These are phyloP conservation scores for Aeoliscus strigatus DNA, from an alignment of 2,797 vertebrate species.

Conservation along the genomic window DNA sequence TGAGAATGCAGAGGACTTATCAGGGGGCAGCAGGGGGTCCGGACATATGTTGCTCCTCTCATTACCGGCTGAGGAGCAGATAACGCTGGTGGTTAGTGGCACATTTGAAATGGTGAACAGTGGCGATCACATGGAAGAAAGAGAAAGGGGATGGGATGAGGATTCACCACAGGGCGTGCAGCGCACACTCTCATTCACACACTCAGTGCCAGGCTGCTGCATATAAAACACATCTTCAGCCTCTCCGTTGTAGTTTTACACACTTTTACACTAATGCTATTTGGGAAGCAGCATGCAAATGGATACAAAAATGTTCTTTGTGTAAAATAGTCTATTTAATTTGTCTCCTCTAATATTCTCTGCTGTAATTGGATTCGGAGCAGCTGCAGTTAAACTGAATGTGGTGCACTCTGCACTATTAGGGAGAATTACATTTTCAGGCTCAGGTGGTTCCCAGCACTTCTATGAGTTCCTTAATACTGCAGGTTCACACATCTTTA, in stretches of 20 bases:
- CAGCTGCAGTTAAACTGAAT: constrained; percentile 54
- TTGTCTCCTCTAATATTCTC: constrained; percentile 47
- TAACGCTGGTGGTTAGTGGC: constrained; percentile 49
- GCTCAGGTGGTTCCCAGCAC: constrained; percentile 40
- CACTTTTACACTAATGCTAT: constrained; percentile 18
- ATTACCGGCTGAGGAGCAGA: constrained; percentile 47
- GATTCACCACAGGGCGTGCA: constrained; percentile 22
- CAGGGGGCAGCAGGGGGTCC: constrained; percentile 48
- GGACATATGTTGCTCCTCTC: constrained; percentile 62
- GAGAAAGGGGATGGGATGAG: constrained; percentile 10
- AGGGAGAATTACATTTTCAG: constrained; percentile 60
- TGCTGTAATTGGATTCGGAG: constrained; percentile 52
- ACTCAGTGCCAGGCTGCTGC: constrained; percentile 13
- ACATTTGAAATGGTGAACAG: constrained; percentile 33
- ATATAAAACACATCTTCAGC: constrained; percentile 38
- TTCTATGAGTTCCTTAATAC: constrained; percentile 41
- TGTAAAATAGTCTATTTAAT: constrained; percentile 41
- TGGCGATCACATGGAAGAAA: constrained; percentile 1
- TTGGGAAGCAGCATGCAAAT: constrained; percentile 34
- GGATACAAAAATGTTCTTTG: constrained; percentile 32
- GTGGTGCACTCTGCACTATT: constrained; percentile 51
- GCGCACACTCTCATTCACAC: constrained; percentile 18
- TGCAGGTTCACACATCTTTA: constrained; percentile 25
- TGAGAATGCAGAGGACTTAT: constrained; percentile 46
- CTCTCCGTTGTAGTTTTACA: constrained; percentile 16